Evolutionary conservation across 2,113 vertebrate species (phyloP).

Genomic region (Meleagris gallopavo): DNA sequence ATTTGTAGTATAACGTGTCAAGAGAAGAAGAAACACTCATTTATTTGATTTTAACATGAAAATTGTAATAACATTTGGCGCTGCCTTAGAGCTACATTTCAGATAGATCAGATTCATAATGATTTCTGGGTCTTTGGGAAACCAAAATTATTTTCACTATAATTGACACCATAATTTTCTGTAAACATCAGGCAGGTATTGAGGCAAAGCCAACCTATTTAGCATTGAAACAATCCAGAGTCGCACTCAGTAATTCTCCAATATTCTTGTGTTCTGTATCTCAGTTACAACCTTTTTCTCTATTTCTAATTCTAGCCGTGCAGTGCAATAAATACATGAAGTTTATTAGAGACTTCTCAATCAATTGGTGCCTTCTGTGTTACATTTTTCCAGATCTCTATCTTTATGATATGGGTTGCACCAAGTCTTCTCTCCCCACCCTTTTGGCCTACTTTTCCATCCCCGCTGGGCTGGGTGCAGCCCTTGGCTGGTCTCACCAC

Average conservation of each 20-base stretch:
- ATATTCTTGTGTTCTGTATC: background rate
- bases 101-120: background rate
- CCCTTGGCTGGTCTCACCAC: rapidly evolving
- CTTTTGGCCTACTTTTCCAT: background rate
- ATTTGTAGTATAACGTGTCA: background rate
- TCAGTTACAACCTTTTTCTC: background rate
- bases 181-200: background rate
- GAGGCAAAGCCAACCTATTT: background rate
- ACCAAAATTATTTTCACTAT: background rate
- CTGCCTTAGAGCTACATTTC: background rate
- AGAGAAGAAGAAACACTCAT: background rate
- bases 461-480: background rate
- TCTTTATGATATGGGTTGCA: background rate
- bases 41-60: background rate
- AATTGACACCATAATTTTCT: background rate
- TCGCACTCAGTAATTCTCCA: background rate
- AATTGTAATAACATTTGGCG: background rate
- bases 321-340: background rate
- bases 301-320: background rate
- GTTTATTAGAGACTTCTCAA: background rate
- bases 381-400: background rate
- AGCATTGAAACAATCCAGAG: background rate
- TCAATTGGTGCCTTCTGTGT: background rate
- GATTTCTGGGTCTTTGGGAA: background rate
- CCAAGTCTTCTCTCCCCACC: background rate